Evolutionary conservation across 2,113 vertebrate species (phyloP).

Genomic region (Steatornis caripensis): DNA sequence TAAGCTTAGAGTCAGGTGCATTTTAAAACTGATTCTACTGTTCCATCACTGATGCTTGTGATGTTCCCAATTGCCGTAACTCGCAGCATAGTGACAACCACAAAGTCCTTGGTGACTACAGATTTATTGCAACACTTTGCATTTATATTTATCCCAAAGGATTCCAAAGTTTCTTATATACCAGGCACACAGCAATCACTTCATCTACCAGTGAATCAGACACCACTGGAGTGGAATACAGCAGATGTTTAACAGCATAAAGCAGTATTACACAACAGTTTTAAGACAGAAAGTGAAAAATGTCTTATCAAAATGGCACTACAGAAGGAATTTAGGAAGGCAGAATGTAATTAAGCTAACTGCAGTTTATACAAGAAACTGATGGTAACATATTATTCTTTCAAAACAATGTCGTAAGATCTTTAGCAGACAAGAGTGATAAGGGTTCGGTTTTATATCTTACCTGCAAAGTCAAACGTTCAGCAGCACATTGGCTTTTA

Average conservation of each 20-base stretch:
- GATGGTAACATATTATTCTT: neutral
- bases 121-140: neutral
- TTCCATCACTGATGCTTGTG: neutral
- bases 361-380: constrained; percentile 7
- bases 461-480: neutral
- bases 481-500: neutral
- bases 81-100: neutral
- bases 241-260: constrained; percentile 33
- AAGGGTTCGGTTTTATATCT: neutral
- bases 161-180: neutral
- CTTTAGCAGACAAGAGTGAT: neutral
- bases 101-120: neutral
- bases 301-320: neutral
- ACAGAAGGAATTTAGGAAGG: constrained; percentile 25
- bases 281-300: constrained; percentile 37
- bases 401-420: neutral
- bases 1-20: neutral
- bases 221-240: neutral
- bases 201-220: neutral
- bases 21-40: neutral
- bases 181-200: neutral
- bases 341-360: constrained; percentile 32
- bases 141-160: constrained; percentile 14
- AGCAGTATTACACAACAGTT: neutral
- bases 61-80: neutral